Base-by-base conservation (phyloP, 2,888 invertebrate species). In the Flexamia atlantica region DNA sequence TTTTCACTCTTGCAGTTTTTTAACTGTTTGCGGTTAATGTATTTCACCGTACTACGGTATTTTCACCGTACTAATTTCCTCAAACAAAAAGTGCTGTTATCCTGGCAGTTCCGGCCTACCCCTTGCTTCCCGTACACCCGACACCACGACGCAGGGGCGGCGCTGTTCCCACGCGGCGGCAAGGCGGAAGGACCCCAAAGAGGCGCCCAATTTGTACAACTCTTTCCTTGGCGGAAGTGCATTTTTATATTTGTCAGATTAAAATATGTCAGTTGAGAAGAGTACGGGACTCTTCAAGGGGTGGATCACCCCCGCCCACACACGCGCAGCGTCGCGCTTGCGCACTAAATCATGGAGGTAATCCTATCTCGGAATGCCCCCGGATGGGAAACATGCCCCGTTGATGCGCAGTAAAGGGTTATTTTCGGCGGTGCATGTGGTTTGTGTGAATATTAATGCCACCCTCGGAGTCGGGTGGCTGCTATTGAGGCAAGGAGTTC, bases 181-280 rank as follows among this genome's bases (percentile, higher is more conserved):
- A n/a, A n/a, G 50, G 76, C 46, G 76, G 76, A 76, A 28, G 76
- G 46, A n/a, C n/a, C 14, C 50, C 17, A 32, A 53, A 50, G 76
- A 76, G 12, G 28, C 25, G 76, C 23, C 76, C 32, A 76, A 76
- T 76, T 76, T 76, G 50, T 76, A 42, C 76, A 76, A 76, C 76
- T 76, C 76, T 76, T 76, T 76, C 76, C 81, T 68, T 28, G 23
- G 28, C 84, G 84, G 84, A 84, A 84, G 84, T 84, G 82, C 80
- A 84, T 81, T 84, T 84, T 84, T 84, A 84, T 84, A 74, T 76
- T 82, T 74, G 84, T 84, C 82, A 84, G 84, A 84, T 84, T 84
- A 84, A 84, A 84, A 83, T 83, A 64, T 83, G 79, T 79, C 64
- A 79, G 46, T 72, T 30, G 74, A 74, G 76, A 76, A 74, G 76